Conservation (phyloP, 1,140 invertebrate species). For the Eriocheir sinensis region DNA sequence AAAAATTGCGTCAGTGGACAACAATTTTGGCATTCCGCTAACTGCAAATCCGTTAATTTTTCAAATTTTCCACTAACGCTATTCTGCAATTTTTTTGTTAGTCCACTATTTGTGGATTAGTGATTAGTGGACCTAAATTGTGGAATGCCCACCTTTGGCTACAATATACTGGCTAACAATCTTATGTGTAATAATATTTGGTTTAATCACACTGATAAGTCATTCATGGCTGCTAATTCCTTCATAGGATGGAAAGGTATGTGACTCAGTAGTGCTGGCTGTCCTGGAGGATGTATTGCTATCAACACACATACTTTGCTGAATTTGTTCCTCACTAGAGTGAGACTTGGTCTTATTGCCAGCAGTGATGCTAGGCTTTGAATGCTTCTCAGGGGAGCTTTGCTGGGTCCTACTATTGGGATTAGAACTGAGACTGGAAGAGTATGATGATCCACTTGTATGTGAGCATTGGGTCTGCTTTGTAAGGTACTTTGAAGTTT, state of each 20-base stretch:
- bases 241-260: neutral
- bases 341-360: neutral
- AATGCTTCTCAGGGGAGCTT: neutral
- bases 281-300: neutral
- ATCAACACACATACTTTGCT: neutral
- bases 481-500: neutral
- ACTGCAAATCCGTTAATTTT: too few relatives aligned
- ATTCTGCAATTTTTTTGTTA: too few relatives aligned
- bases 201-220: too few relatives aligned
- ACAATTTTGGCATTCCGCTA: too few relatives aligned
- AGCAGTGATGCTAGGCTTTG: neutral
- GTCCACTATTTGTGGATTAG: too few relatives aligned
- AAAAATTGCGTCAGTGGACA: too few relatives aligned
- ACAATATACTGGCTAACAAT: too few relatives aligned
- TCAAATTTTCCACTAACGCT: too few relatives aligned
- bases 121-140: too few relatives aligned
- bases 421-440: neutral
- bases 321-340: neutral
- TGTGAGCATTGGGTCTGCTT: neutral
- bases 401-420: neutral
- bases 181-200: too few relatives aligned
- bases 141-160: too few relatives aligned
- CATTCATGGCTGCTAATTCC: neutral
- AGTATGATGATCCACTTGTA: neutral
- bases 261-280: neutral